Evolutionary conservation across 2,113 vertebrate genomes (phyloP), one percentile per base, ranked within the genome.

Genomic region (Pagrus major): DNA sequence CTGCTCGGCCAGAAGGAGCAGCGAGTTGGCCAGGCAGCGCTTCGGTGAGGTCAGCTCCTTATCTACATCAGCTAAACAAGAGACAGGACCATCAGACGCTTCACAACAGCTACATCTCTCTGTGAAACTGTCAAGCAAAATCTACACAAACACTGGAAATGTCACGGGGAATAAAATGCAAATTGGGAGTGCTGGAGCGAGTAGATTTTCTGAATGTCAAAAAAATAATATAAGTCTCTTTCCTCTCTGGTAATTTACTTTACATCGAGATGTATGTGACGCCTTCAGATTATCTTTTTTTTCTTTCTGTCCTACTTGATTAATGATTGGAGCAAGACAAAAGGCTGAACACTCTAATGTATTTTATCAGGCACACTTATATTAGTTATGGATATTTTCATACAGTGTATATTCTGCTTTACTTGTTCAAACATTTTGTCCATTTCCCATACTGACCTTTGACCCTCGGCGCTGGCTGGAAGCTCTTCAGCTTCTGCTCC

Each of bases 1-100:
- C 90, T 97, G 95, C 90, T 95, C 94, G 29, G 96, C 94, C 91
- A 99, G 84, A 7, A 99, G 93, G 41, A 97, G 76, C 70, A 99
- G 91, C 39, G 94, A 96, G 72, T 95, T 92, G 37, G 95, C 94
- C 69, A 99, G 91, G 86, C 95, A 96, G 84, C 98, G 96, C 63
- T 95, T 78, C 90, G 92, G 20, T 0, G 96, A 97, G 0, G 90
- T 95, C 76, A 88, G 54, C 76, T 97, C 92, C 65, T 85, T 88
- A 76, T 94, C 89, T 78, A 95, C 95, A 5, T 95, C 95, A 52
- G 95, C 97, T 97, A 85, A 39, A 81, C 65, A n/a, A 47, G 44
- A 87, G 33, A 71, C n/a, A 18, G 23, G 37, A 9, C 21, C 4
- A 41, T 81, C 65, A 88, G 80, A 54, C 0, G 47, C 23, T 65